Evolutionary conservation across 2,113 vertebrate genomes (phyloP).

Genomic region (Ciconia boyciana): DNA sequence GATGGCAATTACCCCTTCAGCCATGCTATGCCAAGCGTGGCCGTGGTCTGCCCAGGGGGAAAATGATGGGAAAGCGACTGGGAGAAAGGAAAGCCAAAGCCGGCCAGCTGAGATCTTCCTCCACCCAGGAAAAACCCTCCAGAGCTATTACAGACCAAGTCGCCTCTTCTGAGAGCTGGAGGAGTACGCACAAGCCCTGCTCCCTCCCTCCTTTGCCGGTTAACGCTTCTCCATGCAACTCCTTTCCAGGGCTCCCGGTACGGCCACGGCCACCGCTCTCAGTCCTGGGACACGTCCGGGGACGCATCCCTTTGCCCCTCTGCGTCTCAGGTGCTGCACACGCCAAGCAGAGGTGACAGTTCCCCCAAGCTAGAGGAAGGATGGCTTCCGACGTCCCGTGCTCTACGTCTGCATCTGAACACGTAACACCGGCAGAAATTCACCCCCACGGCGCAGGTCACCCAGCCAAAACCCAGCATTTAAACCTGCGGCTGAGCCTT

Average conservation of each 20-base stretch:
- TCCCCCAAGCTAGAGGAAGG: neutral
- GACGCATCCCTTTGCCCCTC: neutral
- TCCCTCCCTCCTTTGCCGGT: neutral
- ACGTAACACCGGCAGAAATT: neutral
- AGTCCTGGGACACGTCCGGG: fast-evolving
- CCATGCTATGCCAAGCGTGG: neutral
- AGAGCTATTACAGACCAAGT: neutral
- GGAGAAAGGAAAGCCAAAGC: neutral
- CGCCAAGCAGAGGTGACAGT: neutral
- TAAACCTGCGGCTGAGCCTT: neutral
- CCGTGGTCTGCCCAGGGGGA: fast-evolving
- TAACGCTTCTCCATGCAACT: neutral
- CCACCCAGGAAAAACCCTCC: neutral
- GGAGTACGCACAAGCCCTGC: fast-evolving
- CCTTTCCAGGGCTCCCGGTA: neutral
- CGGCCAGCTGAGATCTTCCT: neutral
- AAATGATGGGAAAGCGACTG: neutral
- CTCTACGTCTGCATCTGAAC: neutral
- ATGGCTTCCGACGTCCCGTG: neutral
- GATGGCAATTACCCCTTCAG: neutral
- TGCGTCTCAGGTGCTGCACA: neutral
- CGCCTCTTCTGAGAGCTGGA: neutral
- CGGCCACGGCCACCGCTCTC: neutral
- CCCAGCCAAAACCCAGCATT: neutral
- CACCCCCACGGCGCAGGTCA: fast-evolving